Conservation (phyloP, 2,113 vertebrate genomes). For the Calidris pygmaea region DNA sequence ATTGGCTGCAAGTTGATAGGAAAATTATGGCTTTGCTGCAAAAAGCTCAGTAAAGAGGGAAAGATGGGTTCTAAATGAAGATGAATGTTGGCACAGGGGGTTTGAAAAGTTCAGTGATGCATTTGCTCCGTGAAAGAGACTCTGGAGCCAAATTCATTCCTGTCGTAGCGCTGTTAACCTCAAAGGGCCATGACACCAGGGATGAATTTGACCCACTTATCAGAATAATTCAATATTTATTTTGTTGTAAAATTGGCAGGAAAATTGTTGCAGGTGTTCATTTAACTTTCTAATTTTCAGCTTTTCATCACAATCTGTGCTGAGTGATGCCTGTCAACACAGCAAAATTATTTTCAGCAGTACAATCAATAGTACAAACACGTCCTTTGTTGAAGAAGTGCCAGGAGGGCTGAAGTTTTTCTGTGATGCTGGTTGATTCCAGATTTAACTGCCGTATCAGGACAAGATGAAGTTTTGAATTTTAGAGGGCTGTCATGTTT, state of each 20-base stretch:
- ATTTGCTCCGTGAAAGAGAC: constrained; percentile 15
- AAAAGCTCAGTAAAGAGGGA: background rate
- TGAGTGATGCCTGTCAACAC: constrained; percentile 72
- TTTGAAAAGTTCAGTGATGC: constrained; percentile 20
- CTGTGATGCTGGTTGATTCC: constrained; percentile 16
- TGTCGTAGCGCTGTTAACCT: background rate
- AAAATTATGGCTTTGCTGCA: constrained; percentile 51
- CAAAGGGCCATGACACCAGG: constrained; percentile 22
- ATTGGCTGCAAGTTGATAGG: constrained; percentile 15
- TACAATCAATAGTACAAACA: constrained; percentile 58
- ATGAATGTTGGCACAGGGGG: constrained; percentile 29
- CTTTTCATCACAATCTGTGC: constrained; percentile 57
- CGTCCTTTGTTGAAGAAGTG: constrained; percentile 64
- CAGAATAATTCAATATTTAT: constrained; percentile 64
- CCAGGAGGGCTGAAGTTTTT: constrained; percentile 36
- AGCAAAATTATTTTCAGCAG: constrained; percentile 66
- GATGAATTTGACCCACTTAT: constrained; percentile 62
- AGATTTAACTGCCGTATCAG: background rate
- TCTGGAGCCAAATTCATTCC: constrained; percentile 23
- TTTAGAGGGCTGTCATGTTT: background rate
- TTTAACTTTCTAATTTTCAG: constrained; percentile 63
- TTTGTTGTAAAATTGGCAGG: constrained; percentile 60
- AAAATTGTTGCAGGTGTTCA: constrained; percentile 67
- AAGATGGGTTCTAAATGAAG: constrained; percentile 57
- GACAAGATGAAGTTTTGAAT: background rate